These are phyloP conservation scores for Xenopus laevis DNA, from an alignment of 2,113 vertebrate genomes.

Conservation along the genomic window DNA sequence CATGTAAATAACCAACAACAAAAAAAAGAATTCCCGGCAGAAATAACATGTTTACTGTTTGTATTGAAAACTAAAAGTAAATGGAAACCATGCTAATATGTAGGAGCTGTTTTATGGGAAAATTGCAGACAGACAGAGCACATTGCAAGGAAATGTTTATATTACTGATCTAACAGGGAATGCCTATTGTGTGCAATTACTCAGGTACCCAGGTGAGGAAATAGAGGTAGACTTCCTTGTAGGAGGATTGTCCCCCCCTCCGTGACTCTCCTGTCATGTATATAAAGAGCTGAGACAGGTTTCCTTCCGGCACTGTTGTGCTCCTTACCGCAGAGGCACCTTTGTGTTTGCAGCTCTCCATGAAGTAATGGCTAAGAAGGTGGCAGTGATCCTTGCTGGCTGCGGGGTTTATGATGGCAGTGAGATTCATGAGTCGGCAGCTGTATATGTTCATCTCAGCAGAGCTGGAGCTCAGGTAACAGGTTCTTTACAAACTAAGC, in stretches of 20 bases:
- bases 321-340: too few species aligned
- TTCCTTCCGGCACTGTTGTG: not conserved
- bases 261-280: not conserved
- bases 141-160: too few species aligned
- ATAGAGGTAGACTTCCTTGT: not conserved
- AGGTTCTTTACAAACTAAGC: not conserved
- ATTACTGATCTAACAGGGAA: not conserved
- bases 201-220: not conserved
- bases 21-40: too few species aligned
- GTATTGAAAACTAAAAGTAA: too few species aligned
- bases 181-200: not conserved
- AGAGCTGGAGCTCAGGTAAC: conserved; percentile 77
- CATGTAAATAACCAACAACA: too few species aligned
- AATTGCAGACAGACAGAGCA: too few species aligned
- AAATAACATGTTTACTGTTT: too few species aligned
- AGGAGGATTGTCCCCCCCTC: not conserved
- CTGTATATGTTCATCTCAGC: conserved; percentile 79
- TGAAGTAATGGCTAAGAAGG: conserved; percentile 65
- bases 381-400: conserved; percentile 77
- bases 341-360: not conserved
- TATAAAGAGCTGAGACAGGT: not conserved
- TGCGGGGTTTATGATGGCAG: conserved; percentile 81
- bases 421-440: conserved; percentile 80
- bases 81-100: too few species aligned
- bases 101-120: too few species aligned